These are phyloP conservation scores for Ellobium chinense DNA, from an alignment of 2,888 invertebrate genomes.

Conservation along the genomic window DNA sequence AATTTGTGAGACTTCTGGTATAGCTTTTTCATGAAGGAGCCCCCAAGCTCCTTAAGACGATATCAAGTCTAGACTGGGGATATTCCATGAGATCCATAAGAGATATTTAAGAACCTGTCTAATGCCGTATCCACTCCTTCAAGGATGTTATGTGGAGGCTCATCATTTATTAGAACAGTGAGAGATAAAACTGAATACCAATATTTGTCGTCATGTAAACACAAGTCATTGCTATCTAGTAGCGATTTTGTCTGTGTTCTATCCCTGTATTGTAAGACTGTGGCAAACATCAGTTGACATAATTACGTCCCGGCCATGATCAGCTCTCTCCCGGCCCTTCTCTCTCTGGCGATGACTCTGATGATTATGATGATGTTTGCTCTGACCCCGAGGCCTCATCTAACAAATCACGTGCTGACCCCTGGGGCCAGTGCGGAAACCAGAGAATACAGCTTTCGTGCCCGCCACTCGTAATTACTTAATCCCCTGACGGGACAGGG, in stretches of 20 bases:
- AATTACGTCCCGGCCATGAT: conserved; percentile 26
- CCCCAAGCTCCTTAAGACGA: too few species aligned
- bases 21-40: too few species aligned
- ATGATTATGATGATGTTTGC: conserved; percentile 38
- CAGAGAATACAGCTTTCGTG: conserved; percentile 34
- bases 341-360: conserved; percentile 11
- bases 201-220: too few species aligned
- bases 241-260: too few species aligned
- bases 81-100: too few species aligned
- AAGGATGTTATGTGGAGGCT: neutral
- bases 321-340: too few species aligned
- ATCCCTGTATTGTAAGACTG: neutral
- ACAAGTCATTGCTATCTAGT: too few species aligned
- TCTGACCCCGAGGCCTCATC: conserved; percentile 32
- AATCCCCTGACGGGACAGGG: conserved; percentile 34
- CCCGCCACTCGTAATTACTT: conserved; percentile 37
- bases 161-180: neutral
- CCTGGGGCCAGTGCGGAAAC: conserved; percentile 35
- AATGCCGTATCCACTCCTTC: too few species aligned
- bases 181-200: neutral
- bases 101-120: too few species aligned
- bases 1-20: too few species aligned
- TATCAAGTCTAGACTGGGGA: too few species aligned
- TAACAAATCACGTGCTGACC: conserved; percentile 38
- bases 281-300: conserved; percentile 14